Evolutionary conservation across 2,797 vertebrate genomes (phyloP), one percentile per base, ranked within the genome.

Genomic region (Sebastes reedi): DNA sequence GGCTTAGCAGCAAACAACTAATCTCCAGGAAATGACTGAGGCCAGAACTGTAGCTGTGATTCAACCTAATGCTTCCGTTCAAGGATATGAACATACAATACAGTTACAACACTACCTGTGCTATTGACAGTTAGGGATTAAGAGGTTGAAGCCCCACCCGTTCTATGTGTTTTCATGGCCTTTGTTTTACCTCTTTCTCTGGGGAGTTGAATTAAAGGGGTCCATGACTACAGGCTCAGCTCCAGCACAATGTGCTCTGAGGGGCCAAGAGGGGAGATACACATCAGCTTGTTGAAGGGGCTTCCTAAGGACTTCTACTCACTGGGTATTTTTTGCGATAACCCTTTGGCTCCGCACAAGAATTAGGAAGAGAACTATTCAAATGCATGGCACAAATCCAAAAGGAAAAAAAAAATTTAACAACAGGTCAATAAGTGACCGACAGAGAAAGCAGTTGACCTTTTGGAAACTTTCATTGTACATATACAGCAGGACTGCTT

Each of bases 161-260:
- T 74, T 67, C 34, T 13, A 60, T 83, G 69, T 86, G 84, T 87
- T 88, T 89, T 87, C 70, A 67, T 80, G 24, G 73, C 73, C 86
- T 91, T 92, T 94, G 89, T 94, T 90, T 89, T 74, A 87, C 87
- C 77, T 77, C 83, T 52, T 76, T 88, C 85, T 86, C 88, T 56
- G 16, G 72, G 58, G 88, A 91, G 67, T 80, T 85, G 79, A 90
- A 85, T 87, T 90, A 90, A 92, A 88, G 85, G 84, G 88, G 85
- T 85, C 85, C 76, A 83, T 81, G 79, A 87, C 81, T 68, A 87
- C 72, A 81, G 74, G 80, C 82, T 67, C 67, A 90, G 60, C 77
- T 81, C 75, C 6, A 85, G 61, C 78, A 94, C 92, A 93, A 91
- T 93, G 87, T 87, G 85, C 66, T 87, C 83, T 75, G 72, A 89